phyloP scores from a whole-genome alignment of 2,888 invertebrate genomes.

The Caenorhabditis doughertyi region DNA sequence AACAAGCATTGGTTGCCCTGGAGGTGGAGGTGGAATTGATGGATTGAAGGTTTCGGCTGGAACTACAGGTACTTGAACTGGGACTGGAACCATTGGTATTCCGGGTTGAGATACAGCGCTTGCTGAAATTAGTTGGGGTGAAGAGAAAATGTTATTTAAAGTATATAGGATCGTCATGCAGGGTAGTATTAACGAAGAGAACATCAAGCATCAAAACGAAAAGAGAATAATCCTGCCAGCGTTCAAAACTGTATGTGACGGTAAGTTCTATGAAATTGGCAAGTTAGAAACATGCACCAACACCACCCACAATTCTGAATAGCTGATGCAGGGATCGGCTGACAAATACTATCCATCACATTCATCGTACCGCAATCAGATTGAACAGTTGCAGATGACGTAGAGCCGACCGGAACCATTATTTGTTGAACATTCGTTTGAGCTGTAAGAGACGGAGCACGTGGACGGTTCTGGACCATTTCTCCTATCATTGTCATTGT shows the following conservation, averaged over 20 bases:
- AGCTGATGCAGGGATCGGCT: slow-evolving; percentile 57
- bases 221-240: not conserved
- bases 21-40: slow-evolving; percentile 43
- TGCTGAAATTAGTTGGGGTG: slow-evolving; percentile 22
- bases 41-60: slow-evolving; percentile 28
- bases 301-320: slow-evolving; percentile 45
- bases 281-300: slow-evolving; percentile 13
- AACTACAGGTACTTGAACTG: slow-evolving; percentile 36
- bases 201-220: no score
- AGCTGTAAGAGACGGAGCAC: slow-evolving; percentile 59
- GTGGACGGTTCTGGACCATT: slow-evolving; percentile 59
- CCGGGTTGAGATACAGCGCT: not conserved
- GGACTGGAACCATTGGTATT: slow-evolving; percentile 30
- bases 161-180: not conserved
- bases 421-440: slow-evolving; percentile 21
- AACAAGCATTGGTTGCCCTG: slow-evolving; percentile 50
- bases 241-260: not conserved
- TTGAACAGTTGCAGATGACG: slow-evolving; percentile 73
- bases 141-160: not conserved
- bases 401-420: not conserved
- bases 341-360: slow-evolving; percentile 67
- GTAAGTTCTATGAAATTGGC: not conserved
- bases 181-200: not conserved
- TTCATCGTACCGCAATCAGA: slow-evolving; percentile 76
- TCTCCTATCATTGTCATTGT: slow-evolving; percentile 71